A percentile compares a stretch with the other conserved stretches of the same genome.
Conservation (phyloP, 2,888 invertebrate species). For the Eupithecia dodoneata region DNA sequence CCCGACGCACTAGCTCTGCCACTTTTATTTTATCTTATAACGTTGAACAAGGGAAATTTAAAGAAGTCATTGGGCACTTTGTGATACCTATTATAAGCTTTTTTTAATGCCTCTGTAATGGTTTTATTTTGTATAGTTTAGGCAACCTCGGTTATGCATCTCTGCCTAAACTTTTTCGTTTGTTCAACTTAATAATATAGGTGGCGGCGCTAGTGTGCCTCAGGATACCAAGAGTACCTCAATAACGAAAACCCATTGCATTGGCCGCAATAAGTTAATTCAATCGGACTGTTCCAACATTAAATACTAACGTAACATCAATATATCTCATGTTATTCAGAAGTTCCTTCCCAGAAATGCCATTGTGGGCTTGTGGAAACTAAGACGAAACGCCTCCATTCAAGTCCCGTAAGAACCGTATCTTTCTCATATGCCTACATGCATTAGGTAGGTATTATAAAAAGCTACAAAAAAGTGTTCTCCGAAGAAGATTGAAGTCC, state of each 20-base stretch:
- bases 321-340: neutral
- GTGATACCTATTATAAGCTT: too few relatives aligned
- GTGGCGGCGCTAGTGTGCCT: too few relatives aligned
- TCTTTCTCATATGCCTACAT: conserved; percentile 44
- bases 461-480: neutral
- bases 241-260: neutral
- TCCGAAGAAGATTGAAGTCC: neutral
- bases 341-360: conserved; percentile 47
- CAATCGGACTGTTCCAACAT: neutral
- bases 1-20: neutral
- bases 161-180: too few relatives aligned
- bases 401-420: conserved; percentile 20
- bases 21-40: too few relatives aligned
- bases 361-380: conserved; percentile 60
- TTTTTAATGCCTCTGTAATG: too few relatives aligned
- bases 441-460: neutral
- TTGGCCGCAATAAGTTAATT: neutral
- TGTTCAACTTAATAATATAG: too few relatives aligned
- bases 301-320: neutral
- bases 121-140: too few relatives aligned
- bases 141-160: too few relatives aligned
- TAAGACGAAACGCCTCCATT: conserved; percentile 42
- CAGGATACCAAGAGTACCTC: neutral
- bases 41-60: too few relatives aligned
- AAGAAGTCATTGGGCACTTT: too few relatives aligned